Evolutionary conservation across 1,140 invertebrate genomes (phyloP).

Genomic region (Drosophila sucinea): DNA sequence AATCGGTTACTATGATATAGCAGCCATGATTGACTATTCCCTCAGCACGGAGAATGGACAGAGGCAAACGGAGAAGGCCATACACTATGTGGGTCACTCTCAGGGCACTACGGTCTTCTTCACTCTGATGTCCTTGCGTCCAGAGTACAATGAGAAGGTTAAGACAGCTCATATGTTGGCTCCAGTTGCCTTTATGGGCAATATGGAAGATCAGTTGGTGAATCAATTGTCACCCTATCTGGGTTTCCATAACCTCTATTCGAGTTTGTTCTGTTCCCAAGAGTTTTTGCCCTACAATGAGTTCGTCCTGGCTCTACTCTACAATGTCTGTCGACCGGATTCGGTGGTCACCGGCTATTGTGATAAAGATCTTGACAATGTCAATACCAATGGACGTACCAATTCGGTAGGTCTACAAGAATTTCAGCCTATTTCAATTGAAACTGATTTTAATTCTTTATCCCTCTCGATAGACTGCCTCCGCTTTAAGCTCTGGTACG

Average conservation of each 20-base stretch:
- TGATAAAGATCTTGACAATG: background rate
- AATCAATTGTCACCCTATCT: constrained; percentile 35
- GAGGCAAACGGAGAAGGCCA: constrained; percentile 81
- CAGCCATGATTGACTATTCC: constrained; percentile 87
- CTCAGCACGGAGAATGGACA: constrained; percentile 73
- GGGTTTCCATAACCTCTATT: constrained; percentile 71
- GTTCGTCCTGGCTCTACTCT: constrained; percentile 48
- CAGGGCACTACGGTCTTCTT: constrained; percentile 85
- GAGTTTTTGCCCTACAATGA: constrained; percentile 61
- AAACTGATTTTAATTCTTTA: background rate
- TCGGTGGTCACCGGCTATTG: constrained; percentile 50
- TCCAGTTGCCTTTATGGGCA: constrained; percentile 83
- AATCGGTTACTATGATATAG: constrained; percentile 88
- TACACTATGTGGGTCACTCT: constrained; percentile 83
- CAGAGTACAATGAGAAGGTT: constrained; percentile 88
- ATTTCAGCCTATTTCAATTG: constrained; percentile 80
- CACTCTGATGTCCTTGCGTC: constrained; percentile 85
- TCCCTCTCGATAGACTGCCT: constrained; percentile 80
- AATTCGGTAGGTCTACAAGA: constrained; percentile 21
- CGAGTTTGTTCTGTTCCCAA: constrained; percentile 43
- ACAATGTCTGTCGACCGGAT: constrained; percentile 83
- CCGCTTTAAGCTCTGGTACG: constrained; percentile 86
- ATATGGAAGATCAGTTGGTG: constrained; percentile 34
- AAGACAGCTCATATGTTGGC: constrained; percentile 85
- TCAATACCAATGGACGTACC: constrained; percentile 9